Evolutionary conservation across 1,140 invertebrate genomes (phyloP).

Genomic region (Mya arenaria): DNA sequence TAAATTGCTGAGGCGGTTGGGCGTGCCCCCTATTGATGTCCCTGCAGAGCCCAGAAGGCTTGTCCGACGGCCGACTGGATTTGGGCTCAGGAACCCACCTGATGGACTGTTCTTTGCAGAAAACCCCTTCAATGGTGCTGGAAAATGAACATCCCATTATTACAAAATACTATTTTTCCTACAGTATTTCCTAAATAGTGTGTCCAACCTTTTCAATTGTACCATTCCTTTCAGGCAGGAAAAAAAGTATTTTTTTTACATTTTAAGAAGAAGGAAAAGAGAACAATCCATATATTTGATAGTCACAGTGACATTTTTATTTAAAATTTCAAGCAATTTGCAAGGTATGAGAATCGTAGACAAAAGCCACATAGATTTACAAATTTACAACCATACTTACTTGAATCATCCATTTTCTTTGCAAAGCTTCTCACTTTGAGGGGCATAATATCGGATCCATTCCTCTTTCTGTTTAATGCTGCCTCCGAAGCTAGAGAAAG

Average conservation of each 20-base stretch:
- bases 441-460: slow-evolving; percentile 91
- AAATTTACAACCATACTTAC: slow-evolving; percentile 85
- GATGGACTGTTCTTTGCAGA: slow-evolving; percentile 88
- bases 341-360: too few species aligned
- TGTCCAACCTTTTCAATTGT: too few species aligned
- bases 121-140: slow-evolving; percentile 94
- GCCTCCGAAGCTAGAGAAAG: slow-evolving; percentile 87
- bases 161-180: too few species aligned
- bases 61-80: slow-evolving; percentile 79
- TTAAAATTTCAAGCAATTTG: too few species aligned
- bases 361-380: too few species aligned
- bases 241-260: too few species aligned
- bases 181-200: too few species aligned
- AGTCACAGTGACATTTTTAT: too few species aligned
- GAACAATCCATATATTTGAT: too few species aligned
- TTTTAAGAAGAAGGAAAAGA: too few species aligned
- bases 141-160: slow-evolving; percentile 53
- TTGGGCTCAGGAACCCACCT: slow-evolving; percentile 77
- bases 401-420: slow-evolving; percentile 97
- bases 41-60: slow-evolving; percentile 31
- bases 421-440: slow-evolving; percentile 96
- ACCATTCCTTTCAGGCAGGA: too few species aligned
- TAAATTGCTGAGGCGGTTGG: slow-evolving; percentile 69
- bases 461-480: slow-evolving; percentile 93
- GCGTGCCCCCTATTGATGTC: slow-evolving; percentile 80